Percentiles rank a stretch among this genome's conserved stretches.
Evolutionary conservation across 1,140 invertebrate genomes (phyloP).

Genomic region (Nasonia giraulti): DNA sequence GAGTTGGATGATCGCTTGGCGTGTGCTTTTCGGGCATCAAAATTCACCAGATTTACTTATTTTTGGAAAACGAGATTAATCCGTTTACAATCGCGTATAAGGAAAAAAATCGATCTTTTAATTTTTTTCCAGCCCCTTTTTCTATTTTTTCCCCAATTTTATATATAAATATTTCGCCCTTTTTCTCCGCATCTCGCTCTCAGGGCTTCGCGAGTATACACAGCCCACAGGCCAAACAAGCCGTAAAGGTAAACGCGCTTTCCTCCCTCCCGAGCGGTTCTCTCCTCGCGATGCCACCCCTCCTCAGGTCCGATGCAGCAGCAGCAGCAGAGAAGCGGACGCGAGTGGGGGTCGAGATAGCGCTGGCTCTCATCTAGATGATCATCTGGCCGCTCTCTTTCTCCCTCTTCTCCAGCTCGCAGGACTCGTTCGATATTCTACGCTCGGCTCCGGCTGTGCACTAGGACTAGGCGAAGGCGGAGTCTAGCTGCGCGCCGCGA

Average conservation of each 20-base stretch:
- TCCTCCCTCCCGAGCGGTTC: background rate
- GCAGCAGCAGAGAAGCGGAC: constrained; percentile 17
- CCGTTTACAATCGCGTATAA: too few relatives aligned
- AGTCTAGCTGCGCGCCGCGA: constrained; percentile 59
- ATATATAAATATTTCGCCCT: background rate
- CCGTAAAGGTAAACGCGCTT: constrained; percentile 34
- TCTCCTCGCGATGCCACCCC: background rate
- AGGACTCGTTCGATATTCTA: background rate
- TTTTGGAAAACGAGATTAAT: too few relatives aligned
- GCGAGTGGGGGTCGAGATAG: constrained; percentile 26
- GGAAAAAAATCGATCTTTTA: background rate
- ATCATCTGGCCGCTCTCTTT: constrained; percentile 63
- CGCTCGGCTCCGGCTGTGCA: background rate
- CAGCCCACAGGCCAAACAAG: background rate
- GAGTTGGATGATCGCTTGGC: background rate
- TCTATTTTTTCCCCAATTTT: background rate
- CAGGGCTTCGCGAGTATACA: background rate
- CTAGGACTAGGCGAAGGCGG: constrained; percentile 73
- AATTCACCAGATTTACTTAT: too few relatives aligned
- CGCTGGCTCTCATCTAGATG: constrained; percentile 64
- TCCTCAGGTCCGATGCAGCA: background rate
- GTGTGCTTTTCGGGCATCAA: too few relatives aligned
- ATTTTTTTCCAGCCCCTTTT: background rate
- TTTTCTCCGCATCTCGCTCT: background rate
- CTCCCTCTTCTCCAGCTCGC: constrained; percentile 36